Evolutionary conservation across 2,113 vertebrate genomes (phyloP).

Genomic region (Nycticebus coucang): DNA sequence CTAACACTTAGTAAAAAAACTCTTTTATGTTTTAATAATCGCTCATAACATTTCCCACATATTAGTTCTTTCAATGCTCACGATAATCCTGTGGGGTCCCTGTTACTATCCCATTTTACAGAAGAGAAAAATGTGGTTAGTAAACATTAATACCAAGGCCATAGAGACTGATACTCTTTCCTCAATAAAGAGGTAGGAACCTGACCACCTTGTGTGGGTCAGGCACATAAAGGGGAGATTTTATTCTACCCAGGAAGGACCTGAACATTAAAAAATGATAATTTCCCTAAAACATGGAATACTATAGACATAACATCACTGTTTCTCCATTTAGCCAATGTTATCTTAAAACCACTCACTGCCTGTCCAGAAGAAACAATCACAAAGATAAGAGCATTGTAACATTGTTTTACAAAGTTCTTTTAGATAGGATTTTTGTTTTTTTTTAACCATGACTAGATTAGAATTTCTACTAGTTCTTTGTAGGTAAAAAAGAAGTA

Average conservation of each 20-base stretch:
- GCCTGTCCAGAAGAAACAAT: background rate
- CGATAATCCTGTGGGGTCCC: background rate
- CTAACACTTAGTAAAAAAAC: background rate
- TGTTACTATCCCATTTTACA: background rate
- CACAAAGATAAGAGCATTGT: background rate
- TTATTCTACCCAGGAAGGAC: background rate
- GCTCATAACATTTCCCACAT: background rate
- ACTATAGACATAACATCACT: too few species aligned
- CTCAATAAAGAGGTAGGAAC: background rate
- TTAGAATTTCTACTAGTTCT: background rate
- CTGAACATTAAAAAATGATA: background rate
- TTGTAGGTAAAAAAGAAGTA: background rate
- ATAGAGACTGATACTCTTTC: background rate
- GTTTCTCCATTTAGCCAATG: background rate
- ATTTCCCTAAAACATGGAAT: background rate
- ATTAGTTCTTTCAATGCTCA: background rate
- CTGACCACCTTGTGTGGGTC: background rate
- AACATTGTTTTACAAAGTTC: background rate
- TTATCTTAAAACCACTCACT: background rate
- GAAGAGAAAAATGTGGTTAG: background rate
- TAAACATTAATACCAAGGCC: background rate
- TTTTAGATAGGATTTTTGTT: background rate
- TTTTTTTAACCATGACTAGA: background rate
- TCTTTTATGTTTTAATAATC: background rate
- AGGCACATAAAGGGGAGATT: background rate